A percentile compares a stretch with the other conserved stretches of the same genome.
phyloP scores from a whole-genome alignment of 1,140 invertebrate species.

The Ceratina japonica region DNA sequence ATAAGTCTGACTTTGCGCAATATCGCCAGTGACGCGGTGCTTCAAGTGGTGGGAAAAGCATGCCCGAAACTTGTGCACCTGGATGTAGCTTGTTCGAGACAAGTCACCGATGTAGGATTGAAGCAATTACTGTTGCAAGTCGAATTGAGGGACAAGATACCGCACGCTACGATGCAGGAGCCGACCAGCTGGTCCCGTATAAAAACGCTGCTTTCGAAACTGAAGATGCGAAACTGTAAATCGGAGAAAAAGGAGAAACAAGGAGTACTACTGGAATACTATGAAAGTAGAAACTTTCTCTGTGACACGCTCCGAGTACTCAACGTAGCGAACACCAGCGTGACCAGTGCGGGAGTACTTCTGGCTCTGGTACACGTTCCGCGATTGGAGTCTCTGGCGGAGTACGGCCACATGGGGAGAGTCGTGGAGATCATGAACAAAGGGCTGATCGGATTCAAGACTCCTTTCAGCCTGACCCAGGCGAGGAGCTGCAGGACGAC shows the following conservation, averaged over 20 bases:
- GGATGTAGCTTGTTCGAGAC: conserved; percentile 78
- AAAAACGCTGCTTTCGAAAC: conserved; percentile 67
- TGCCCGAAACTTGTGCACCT: conserved; percentile 75
- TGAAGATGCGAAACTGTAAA: conserved; percentile 61
- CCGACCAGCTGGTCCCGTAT: conserved; percentile 72
- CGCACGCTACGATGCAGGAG: conserved; percentile 44
- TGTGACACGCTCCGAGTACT: conserved; percentile 76
- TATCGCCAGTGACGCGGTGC: conserved; percentile 77
- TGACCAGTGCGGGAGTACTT: conserved; percentile 76
- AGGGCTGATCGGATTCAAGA: conserved; percentile 66
- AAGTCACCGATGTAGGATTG: conserved; percentile 78
- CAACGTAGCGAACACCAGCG: conserved; percentile 77
- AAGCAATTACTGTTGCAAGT: conserved; percentile 77
- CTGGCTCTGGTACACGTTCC: conserved; percentile 75
- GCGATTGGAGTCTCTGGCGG: conserved; percentile 76
- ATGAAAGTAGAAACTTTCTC: conserved; percentile 74
- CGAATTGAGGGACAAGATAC: conserved; percentile 73
- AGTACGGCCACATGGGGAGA: conserved; percentile 77
- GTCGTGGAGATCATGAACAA: conserved; percentile 76
- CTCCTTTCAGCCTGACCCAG: conserved; percentile 73
- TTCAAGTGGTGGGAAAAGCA: conserved; percentile 76
- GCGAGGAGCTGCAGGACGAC: conserved; percentile 74
- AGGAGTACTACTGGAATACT: conserved; percentile 75
- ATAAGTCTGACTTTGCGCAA: conserved; percentile 75
- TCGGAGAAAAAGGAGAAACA: conserved; percentile 66